phyloP scores from a whole-genome alignment of 2,113 vertebrate genomes.

The Nothobranchius kuhntae region DNA sequence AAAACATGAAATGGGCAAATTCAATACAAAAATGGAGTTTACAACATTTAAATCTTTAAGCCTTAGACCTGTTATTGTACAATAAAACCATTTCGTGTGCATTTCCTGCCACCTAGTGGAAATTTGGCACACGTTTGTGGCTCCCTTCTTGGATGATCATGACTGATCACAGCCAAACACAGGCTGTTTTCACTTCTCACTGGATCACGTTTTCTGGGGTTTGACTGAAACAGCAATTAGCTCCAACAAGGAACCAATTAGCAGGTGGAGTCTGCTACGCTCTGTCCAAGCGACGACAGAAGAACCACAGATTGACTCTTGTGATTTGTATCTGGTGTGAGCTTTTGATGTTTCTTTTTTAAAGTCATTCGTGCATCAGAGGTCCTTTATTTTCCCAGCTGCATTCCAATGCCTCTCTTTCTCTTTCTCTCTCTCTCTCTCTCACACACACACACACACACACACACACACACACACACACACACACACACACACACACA shows the following conservation, averaged over 20 bases:
- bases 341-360: too few species aligned
- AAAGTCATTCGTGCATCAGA: too few species aligned
- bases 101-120: constrained; percentile 56
- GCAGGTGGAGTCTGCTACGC: constrained; percentile 2
- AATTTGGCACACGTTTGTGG: constrained; percentile 1
- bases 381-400: too few species aligned
- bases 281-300: neutral
- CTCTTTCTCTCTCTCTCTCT: too few species aligned
- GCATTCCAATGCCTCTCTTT: too few species aligned
- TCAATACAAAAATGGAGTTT: constrained; percentile 23
- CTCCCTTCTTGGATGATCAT: neutral
- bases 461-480: too few species aligned
- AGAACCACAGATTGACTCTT: neutral
- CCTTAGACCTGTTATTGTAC: neutral
- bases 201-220: constrained; percentile 1
- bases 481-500: too few species aligned
- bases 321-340: neutral
- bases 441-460: too few species aligned
- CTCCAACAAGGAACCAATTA: constrained; percentile 11
- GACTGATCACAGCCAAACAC: constrained; percentile 6
- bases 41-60: constrained; percentile 10
- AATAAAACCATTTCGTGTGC: neutral
- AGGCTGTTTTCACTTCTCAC: neutral
- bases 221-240: neutral
- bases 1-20: constrained; percentile 23